These are phyloP conservation scores for Baryphthengus martii DNA, from an alignment of 2,113 vertebrate species.

Conservation along the genomic window DNA sequence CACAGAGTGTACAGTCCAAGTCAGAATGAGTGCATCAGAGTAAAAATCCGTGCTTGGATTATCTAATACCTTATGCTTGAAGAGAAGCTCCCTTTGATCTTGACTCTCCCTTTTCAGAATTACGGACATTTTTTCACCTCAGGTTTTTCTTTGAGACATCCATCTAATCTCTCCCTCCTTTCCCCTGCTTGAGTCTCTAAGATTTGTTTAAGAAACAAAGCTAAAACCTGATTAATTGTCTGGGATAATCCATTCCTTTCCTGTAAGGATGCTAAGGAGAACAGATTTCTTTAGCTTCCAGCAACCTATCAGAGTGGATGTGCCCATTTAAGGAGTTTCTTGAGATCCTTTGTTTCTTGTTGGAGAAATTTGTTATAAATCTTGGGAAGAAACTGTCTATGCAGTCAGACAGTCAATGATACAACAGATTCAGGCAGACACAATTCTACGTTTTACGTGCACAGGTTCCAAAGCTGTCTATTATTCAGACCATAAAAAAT, in stretches of 20 bases:
- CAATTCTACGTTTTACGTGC: background rate
- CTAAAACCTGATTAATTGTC: background rate
- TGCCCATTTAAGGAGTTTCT: background rate
- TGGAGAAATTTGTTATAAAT: background rate
- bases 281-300: background rate
- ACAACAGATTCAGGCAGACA: background rate
- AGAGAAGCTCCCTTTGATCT: background rate
- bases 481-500: conserved; percentile 7
- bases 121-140: background rate
- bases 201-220: background rate
- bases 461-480: background rate
- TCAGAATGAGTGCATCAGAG: background rate
- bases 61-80: background rate
- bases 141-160: background rate
- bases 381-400: background rate
- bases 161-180: background rate
- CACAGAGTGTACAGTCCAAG: background rate
- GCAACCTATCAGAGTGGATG: background rate
- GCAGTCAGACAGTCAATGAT: background rate
- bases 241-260: background rate
- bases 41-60: background rate
- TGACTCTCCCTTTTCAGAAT: background rate
- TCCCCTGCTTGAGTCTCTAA: background rate
- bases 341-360: background rate
- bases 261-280: background rate